Conservation (phyloP, 2,888 invertebrate genomes). For the Nomada hirtipes region DNA sequence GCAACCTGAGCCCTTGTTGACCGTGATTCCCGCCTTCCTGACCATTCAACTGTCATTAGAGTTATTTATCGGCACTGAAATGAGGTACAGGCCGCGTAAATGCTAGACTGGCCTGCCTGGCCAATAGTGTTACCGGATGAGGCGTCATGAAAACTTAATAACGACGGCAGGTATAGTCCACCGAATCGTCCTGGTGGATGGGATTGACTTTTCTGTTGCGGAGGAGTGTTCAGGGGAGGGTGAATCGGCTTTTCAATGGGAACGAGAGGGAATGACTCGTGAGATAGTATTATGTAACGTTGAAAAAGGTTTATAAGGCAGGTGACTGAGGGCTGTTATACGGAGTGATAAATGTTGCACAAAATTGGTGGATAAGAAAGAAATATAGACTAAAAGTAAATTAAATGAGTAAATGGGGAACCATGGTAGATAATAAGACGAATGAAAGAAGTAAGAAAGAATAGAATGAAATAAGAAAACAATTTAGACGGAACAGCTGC, state of each 20-base stretch:
- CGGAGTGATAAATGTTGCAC: no score
- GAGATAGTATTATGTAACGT: no score
- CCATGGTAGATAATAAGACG: no score
- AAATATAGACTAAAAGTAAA: no score
- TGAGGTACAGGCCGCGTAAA: conserved; percentile 59
- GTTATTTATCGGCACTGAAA: conserved; percentile 65
- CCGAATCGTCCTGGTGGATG: background rate
- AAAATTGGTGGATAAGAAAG: no score
- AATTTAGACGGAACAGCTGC: no score
- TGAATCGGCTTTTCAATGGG: background rate
- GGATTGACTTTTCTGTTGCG: no score
- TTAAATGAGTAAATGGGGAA: no score
- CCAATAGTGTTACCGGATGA: conserved; percentile 35
- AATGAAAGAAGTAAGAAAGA: no score
- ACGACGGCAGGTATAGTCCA: conserved; percentile 36
- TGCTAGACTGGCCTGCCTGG: conserved; percentile 40
- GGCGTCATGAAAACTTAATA: conserved; percentile 66
- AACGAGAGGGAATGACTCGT: background rate
- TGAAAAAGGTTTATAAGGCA: background rate
- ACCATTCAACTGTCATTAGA: conserved; percentile 69
- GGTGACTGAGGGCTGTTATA: no score
- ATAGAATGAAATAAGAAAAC: no score
- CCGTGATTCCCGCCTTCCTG: conserved; percentile 58
- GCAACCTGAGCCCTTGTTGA: conserved; percentile 54
- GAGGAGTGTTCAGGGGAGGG: background rate